Percentiles rank a stretch among this genome's conserved stretches.
Evolutionary conservation across 1,140 invertebrate genomes (phyloP).

Genomic region (Caerostris extrusa): DNA sequence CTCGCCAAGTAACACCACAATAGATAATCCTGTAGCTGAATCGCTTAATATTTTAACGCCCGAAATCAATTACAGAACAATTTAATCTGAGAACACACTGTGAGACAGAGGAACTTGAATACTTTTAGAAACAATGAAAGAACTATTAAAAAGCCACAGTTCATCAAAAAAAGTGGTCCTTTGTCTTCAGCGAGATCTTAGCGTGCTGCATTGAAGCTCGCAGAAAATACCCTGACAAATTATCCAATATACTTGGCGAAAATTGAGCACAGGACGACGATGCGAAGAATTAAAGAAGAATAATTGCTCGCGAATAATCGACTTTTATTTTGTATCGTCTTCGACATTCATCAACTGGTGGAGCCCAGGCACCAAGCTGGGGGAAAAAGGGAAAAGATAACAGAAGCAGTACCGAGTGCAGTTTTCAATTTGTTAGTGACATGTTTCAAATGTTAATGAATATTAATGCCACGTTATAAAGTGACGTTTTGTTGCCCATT

Average conservation of each 20-base stretch:
- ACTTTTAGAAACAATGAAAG: too few species aligned
- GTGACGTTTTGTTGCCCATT: conserved; percentile 44
- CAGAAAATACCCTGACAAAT: conserved; percentile 21
- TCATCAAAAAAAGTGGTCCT: neutral
- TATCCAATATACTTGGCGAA: conserved; percentile 39
- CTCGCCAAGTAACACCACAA: too few species aligned
- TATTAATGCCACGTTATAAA: conserved; percentile 46
- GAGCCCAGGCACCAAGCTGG: too few species aligned
- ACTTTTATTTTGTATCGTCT: conserved; percentile 35
- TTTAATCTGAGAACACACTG: too few species aligned
- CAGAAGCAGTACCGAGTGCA: conserved; percentile 1
- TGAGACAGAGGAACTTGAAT: too few species aligned
- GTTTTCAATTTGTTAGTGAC: conserved; percentile 63
- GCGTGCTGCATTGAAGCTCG: neutral
- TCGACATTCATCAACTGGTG: conserved; percentile 23
- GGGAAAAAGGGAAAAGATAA: neutral
- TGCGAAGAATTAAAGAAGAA: conserved; percentile 43
- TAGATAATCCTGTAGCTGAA: too few species aligned
- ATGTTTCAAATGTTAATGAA: conserved; percentile 61
- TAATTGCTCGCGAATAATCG: conserved; percentile 42
- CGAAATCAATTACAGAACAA: too few species aligned
- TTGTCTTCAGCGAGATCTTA: conserved; percentile 3
- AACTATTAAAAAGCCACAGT: too few species aligned
- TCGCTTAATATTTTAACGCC: too few species aligned
- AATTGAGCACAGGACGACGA: conserved; percentile 19